phyloP scores from a whole-genome alignment of 2,888 invertebrate species.

The Ashinkailepas kermadecensis region DNA sequence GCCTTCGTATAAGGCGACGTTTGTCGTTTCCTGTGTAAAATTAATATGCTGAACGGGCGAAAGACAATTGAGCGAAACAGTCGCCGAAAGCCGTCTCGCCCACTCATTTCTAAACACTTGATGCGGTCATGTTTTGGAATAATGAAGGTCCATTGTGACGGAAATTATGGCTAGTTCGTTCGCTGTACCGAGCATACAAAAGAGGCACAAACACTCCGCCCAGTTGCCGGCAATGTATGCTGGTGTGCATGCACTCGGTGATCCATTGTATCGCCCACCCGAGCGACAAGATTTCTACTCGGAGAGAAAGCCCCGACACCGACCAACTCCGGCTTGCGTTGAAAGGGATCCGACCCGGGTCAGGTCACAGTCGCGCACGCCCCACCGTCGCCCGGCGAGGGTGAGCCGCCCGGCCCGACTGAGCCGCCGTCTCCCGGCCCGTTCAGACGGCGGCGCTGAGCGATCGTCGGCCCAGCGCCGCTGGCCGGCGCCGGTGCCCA shows the following conservation, averaged over 20 bases:
- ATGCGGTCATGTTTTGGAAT: neutral
- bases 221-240: neutral
- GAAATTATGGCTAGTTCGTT: neutral
- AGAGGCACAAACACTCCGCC: neutral
- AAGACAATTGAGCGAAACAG: neutral
- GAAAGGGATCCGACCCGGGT: too few species aligned
- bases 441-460: neutral
- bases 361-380: too few species aligned
- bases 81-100: neutral
- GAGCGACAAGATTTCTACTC: neutral
- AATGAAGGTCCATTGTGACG: neutral
- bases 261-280: neutral
- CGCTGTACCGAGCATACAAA: neutral
- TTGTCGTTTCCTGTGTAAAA: neutral
- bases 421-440: too few species aligned
- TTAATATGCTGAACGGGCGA: neutral
- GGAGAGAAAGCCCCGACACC: too few species aligned
- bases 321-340: too few species aligned
- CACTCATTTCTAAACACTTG: neutral
- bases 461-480: neutral
- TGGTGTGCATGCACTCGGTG: neutral
- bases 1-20: neutral
- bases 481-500: neutral
- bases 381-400: too few species aligned
- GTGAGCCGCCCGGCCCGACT: too few species aligned